Evolutionary conservation across 2,888 invertebrate species (phyloP), one percentile per base, ranked within the genome.

Genomic region (Apotomis betuletana): DNA sequence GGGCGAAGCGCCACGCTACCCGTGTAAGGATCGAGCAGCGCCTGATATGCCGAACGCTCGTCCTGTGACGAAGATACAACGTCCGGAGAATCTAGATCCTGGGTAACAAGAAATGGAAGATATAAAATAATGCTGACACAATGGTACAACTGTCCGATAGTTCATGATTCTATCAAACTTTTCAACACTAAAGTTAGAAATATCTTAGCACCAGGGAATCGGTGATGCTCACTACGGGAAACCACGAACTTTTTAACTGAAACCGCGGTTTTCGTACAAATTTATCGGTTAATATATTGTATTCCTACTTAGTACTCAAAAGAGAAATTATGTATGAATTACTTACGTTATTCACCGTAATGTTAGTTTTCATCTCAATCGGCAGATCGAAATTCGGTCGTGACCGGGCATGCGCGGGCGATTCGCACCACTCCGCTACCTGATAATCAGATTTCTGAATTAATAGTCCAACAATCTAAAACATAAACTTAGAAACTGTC

Each of bases 391-490:
- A 94, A 80, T 93, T 91, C 0, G 94, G 90, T 75, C 92, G 86
- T 57, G 92, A 85, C 12, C 94, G 93, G 49, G 94, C 85, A 63
- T 94, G 93, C 0, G 94, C 93, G 0, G 95, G 94, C 38, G 95
- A 94, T 54, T 94, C 94, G 36, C 95, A 94, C 92, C 95, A 94
- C 46, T 94, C 94, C 0, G 88, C 83, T 3, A 89, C 88, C 92
- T 93, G 74, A 52, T 49, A 1, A n/a, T 59, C 5, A 46, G 4
- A 9, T 44, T 12, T n/a, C 9, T 54, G 55, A 57, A n/a, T 64
- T 54, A 52, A 6, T 41, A 41, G 9, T 49, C 27, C 27, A 27
- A 27, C 27, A 27, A 27, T 2, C 27, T 27, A 27, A 27, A 27
- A 27, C 27, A 27, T 27, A 27, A 27, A 27, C 27, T 27, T 27